A percentile compares a stretch with the other conserved stretches of the same genome.
Conservation (phyloP, 2,888 invertebrate species). For the Chaetogeoica ovagalla region DNA sequence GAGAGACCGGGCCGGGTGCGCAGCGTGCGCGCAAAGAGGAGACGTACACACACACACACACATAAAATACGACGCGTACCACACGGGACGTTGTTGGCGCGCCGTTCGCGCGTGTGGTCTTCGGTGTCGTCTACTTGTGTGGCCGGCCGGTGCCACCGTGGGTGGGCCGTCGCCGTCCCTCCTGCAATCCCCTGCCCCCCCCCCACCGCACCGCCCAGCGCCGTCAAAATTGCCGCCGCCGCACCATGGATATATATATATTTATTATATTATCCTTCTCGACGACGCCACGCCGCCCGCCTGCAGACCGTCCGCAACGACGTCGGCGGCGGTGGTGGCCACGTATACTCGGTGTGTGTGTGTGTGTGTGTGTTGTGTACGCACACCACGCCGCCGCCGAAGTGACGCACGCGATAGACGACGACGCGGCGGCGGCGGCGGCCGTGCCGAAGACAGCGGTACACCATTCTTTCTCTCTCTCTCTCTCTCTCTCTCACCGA, state of each 20-base stretch:
- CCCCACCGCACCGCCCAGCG: neutral
- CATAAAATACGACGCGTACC: neutral
- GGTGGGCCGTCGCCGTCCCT: conserved; percentile 35
- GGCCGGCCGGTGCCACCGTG: conserved; percentile 40
- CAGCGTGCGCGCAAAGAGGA: neutral
- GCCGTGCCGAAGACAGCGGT: too few relatives aligned
- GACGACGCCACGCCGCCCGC: neutral
- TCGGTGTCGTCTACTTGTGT: conserved; percentile 51
- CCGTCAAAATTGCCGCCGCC: neutral
- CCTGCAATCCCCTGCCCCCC: neutral
- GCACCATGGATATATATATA: neutral
- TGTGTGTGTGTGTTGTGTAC: too few relatives aligned
- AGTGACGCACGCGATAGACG: neutral
- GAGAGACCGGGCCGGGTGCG: neutral
- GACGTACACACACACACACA: neutral
- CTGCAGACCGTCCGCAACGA: neutral
- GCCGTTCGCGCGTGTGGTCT: conserved; percentile 37
- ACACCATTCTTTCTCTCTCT: too few relatives aligned
- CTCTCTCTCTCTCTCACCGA: too few relatives aligned
- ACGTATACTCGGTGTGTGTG: neutral
- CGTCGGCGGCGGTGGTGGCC: neutral
- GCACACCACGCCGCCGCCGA: neutral
- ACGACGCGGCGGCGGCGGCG: neutral
- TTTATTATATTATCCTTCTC: neutral
- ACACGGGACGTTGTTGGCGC: conserved; percentile 30